Evolutionary conservation across 2,797 vertebrate genomes (phyloP).

Genomic region (Hypotaenidia okinawae): DNA sequence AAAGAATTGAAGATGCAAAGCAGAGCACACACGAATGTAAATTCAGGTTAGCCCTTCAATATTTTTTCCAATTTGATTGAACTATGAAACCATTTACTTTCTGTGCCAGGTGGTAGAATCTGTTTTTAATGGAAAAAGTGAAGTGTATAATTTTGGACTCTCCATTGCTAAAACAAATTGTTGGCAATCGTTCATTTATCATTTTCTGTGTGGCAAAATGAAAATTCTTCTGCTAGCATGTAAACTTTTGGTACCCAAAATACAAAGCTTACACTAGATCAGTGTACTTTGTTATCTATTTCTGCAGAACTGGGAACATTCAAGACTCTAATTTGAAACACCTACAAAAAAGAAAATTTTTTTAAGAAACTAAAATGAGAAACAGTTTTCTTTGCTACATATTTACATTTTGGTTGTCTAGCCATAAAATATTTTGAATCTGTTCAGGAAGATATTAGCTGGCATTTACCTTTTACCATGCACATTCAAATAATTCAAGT

Average conservation of each 20-base stretch:
- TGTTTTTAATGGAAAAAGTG: neutral
- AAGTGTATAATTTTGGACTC: neutral
- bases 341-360: neutral
- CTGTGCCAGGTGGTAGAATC: neutral
- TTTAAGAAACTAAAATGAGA: neutral
- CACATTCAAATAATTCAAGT: neutral
- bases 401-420: neutral
- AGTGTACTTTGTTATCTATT: neutral
- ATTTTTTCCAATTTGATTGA: neutral
- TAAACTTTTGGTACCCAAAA: neutral
- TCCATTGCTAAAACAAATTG: neutral
- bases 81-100: neutral
- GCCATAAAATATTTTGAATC: neutral
- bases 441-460: neutral
- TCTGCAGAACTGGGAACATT: neutral
- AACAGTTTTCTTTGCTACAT: neutral
- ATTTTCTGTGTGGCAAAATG: neutral
- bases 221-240: neutral
- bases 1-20: neutral
- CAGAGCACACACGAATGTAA: neutral
- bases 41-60: neutral
- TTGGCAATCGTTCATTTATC: neutral
- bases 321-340: neutral
- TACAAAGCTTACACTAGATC: neutral
- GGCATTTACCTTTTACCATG: neutral